These are phyloP conservation scores for Dynastes grantii DNA, from an alignment of 2,888 invertebrate genomes.

Conservation along the genomic window DNA sequence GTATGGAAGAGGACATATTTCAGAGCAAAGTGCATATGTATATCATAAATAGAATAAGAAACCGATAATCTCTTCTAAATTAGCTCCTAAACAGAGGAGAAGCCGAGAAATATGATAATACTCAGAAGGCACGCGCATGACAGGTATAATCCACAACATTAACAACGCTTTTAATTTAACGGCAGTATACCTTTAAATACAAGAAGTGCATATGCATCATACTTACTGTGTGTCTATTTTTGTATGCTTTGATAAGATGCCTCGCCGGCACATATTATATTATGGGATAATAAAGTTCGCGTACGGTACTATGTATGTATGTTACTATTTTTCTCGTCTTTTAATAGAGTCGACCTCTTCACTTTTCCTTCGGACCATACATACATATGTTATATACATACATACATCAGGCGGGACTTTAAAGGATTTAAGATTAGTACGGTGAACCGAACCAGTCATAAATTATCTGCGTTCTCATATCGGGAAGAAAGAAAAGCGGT, in stretches of 20 bases:
- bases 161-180: slow-evolving; percentile 25
- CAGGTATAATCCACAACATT: slow-evolving; percentile 14
- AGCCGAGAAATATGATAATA: neutral
- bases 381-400: neutral
- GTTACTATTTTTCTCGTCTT: neutral
- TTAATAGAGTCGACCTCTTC: slow-evolving; percentile 15
- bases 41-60: neutral
- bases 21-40: neutral
- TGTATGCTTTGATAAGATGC: slow-evolving; percentile 21
- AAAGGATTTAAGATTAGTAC: neutral
- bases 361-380: no score
- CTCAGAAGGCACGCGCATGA: neutral
- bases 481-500: neutral
- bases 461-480: neutral
- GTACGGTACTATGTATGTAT: neutral
- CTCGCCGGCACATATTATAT: slow-evolving; percentile 7
- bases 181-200: slow-evolving; percentile 11
- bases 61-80: neutral
- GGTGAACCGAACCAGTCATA: neutral
- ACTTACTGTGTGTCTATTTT: slow-evolving; percentile 4
- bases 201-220: slow-evolving; percentile 8
- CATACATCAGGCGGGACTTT: neutral
- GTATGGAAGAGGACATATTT: no score
- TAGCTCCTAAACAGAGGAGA: neutral
- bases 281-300: slow-evolving; percentile 15